phyloP scores from a whole-genome alignment of 2,888 invertebrate species.

The Scaptomyza parva region DNA sequence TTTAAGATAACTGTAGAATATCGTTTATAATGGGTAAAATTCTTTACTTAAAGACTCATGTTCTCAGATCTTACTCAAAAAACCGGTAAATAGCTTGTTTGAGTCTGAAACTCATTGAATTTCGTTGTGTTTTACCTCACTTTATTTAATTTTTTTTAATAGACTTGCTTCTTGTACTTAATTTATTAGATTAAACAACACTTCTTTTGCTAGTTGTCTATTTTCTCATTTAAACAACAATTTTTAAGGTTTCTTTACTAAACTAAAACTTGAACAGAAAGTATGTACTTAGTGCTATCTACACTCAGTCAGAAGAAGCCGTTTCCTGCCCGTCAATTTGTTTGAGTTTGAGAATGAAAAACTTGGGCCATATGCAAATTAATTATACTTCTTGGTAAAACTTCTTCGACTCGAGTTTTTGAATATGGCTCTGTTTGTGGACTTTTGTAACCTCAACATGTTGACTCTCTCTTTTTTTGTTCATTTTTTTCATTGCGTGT shows the following conservation, averaged over 20 bases:
- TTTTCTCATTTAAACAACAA: not conserved
- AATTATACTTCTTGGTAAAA: constrained; percentile 48
- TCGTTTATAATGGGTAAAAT: no score
- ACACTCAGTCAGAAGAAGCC: not conserved
- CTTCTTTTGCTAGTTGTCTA: not conserved
- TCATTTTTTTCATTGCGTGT: constrained; percentile 39
- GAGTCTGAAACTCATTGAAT: not conserved
- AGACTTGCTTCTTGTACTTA: no score
- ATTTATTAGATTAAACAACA: not conserved
- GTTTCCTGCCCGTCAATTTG: not conserved
- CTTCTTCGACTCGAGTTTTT: constrained; percentile 5
- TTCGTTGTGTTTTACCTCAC: no score
- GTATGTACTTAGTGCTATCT: not conserved
- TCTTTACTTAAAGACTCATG: no score
- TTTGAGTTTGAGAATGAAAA: constrained; percentile 4
- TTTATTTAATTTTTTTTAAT: no score
- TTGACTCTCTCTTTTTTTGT: not conserved
- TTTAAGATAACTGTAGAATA: not conserved
- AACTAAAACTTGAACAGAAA: not conserved
- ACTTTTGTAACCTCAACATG: constrained; percentile 22
- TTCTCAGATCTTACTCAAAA: not conserved
- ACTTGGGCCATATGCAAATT: constrained; percentile 46
- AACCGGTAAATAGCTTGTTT: not conserved
- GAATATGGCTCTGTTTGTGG: not conserved
- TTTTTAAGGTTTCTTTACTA: not conserved